A percentile compares a stretch with the other conserved stretches of the same genome.
phyloP scores from a whole-genome alignment of 2,888 invertebrate genomes.

The Lepidocyrtoides sp. region DNA sequence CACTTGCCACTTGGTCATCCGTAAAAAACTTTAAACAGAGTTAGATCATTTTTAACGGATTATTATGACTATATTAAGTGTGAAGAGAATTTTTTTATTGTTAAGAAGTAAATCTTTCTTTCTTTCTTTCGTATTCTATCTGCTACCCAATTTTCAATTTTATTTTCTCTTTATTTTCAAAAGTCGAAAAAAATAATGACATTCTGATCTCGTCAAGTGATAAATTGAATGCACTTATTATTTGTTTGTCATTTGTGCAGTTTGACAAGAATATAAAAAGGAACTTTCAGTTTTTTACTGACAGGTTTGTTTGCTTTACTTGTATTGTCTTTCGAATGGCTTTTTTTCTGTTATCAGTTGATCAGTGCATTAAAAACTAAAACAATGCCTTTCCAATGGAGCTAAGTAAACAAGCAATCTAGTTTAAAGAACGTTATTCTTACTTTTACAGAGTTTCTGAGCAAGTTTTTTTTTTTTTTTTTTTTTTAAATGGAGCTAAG shows the following conservation, averaged over 20 bases:
- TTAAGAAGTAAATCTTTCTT: too few relatives aligned
- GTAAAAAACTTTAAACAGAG: too few relatives aligned
- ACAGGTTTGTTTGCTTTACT: background rate
- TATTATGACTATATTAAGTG: too few relatives aligned
- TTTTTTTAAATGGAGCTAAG: background rate
- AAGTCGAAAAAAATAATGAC: conserved; percentile 10
- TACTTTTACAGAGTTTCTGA: too few relatives aligned
- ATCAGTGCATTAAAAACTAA: background rate
- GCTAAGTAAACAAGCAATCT: background rate
- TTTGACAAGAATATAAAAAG: conserved; percentile 62
- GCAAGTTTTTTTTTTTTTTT: too few relatives aligned
- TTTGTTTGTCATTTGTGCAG: conserved; percentile 55
- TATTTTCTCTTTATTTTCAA: background rate
- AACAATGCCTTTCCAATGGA: background rate
- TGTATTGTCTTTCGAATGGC: too few relatives aligned
- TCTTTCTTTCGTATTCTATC: too few relatives aligned
- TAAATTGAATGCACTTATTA: conserved; percentile 43
- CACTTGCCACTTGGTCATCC: too few relatives aligned
- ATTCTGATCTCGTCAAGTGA: conserved; percentile 30
- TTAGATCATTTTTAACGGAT: too few relatives aligned
- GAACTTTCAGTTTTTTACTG: conserved; percentile 49
- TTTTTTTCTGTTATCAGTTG: background rate
- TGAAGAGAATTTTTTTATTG: too few relatives aligned
- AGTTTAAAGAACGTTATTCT: background rate
- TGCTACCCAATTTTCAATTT: conserved; percentile 24